Conservation (phyloP, 2,888 invertebrate species). For the Dicyrtomina minuta region DNA sequence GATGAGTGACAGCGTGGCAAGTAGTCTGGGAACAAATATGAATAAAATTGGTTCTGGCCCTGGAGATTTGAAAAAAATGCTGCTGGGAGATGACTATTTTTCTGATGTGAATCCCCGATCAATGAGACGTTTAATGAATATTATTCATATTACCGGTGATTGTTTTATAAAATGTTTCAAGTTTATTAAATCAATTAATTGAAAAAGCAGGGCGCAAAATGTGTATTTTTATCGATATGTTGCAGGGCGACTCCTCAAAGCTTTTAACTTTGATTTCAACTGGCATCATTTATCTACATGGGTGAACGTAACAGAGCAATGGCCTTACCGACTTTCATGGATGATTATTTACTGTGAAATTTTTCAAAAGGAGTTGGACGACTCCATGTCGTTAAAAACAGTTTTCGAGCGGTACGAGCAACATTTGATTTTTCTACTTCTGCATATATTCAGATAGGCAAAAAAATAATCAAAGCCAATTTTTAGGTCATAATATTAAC, state of each 20-base stretch:
- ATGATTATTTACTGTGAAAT: constrained; percentile 91
- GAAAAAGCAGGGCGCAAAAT: too few species aligned
- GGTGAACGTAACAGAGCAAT: constrained; percentile 98
- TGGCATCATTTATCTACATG: constrained; percentile 98
- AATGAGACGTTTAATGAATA: constrained; percentile 94
- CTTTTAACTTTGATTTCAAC: constrained; percentile 98
- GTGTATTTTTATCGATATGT: too few species aligned
- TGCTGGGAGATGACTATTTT: constrained; percentile 96
- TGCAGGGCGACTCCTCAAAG: constrained; percentile 88
- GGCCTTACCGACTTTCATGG: constrained; percentile 98
- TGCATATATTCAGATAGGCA: background rate
- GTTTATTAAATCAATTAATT: too few species aligned
- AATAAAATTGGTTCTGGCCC: constrained; percentile 65
- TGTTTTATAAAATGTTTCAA: background rate
- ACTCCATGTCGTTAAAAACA: constrained; percentile 78
- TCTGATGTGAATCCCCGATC: constrained; percentile 97
- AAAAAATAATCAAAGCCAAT: too few species aligned
- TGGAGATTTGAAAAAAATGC: constrained; percentile 74
- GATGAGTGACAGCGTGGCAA: constrained; percentile 84
- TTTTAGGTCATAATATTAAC: too few species aligned
- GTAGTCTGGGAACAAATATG: constrained; percentile 84
- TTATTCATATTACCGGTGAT: constrained; percentile 88
- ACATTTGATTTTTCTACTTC: constrained; percentile 35
- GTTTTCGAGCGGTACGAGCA: constrained; percentile 85
- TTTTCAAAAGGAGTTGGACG: constrained; percentile 82